These are phyloP conservation scores for Halcyon badia DNA, from an alignment of 2,797 vertebrate genomes.

Conservation along the genomic window DNA sequence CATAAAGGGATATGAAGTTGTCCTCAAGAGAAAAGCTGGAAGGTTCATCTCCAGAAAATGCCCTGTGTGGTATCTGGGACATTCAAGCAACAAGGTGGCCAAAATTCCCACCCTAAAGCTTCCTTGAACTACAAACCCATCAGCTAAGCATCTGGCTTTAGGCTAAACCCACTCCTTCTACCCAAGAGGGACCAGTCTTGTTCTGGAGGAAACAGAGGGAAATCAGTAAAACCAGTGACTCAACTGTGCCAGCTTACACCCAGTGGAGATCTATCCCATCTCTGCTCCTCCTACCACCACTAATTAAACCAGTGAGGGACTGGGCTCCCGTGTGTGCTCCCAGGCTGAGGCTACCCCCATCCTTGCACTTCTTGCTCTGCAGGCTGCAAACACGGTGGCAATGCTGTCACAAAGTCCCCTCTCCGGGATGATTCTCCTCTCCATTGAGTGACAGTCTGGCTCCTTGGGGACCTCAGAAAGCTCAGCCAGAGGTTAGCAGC, in stretches of 20 bases:
- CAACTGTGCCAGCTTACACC: fast-evolving
- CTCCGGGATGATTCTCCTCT: neutral
- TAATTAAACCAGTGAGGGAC: neutral
- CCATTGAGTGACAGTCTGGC: fast-evolving
- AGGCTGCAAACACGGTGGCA: fast-evolving
- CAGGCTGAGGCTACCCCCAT: fast-evolving
- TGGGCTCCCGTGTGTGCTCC: fast-evolving
- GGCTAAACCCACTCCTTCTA: neutral
- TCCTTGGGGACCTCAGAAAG: neutral
- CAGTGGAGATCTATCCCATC: neutral
- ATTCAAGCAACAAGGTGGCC: neutral
- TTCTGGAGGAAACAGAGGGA: neutral
- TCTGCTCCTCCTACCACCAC: neutral
- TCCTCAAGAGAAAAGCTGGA: neutral
- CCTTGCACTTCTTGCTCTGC: neutral
- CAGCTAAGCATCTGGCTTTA: neutral
- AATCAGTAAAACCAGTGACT: neutral
- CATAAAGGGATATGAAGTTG: neutral
- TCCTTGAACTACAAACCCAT: neutral
- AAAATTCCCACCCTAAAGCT: neutral
- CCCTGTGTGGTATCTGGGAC: neutral
- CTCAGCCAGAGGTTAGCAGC: slow-evolving; percentile 63
- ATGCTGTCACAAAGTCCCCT: fast-evolving
- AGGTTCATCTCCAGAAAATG: neutral
- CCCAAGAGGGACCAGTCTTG: neutral